Evolutionary conservation across 2,797 vertebrate genomes (phyloP).

Genomic region (Sarcoramphus papa): DNA sequence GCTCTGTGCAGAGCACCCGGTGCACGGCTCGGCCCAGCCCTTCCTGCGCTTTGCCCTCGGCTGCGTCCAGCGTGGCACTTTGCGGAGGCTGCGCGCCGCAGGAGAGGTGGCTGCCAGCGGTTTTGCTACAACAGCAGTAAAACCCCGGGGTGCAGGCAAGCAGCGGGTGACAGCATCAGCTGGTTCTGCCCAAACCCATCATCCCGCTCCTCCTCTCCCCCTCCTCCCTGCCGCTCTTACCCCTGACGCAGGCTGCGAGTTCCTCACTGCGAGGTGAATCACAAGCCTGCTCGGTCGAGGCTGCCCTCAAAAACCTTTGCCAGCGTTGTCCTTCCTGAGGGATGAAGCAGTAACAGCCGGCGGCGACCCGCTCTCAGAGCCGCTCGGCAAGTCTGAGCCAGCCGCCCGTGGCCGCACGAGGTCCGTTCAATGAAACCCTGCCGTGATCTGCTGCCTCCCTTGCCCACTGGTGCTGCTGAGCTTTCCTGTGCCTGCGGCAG

Average conservation of each 20-base stretch:
- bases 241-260: neutral
- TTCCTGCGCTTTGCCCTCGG: neutral
- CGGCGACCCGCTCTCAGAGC: neutral
- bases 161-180: neutral
- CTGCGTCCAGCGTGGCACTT: neutral
- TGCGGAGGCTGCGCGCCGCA: neutral
- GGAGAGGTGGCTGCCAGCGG: neutral
- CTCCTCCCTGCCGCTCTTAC: neutral
- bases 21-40: neutral
- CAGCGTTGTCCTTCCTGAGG: neutral
- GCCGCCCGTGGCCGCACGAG: neutral
- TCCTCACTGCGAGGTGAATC: rapidly evolving
- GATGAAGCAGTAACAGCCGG: neutral
- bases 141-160: neutral
- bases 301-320: neutral
- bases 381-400: neutral
- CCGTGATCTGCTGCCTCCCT: neutral
- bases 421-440: neutral
- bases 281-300: neutral
- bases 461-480: neutral
- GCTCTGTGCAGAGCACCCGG: neutral
- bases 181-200: neutral
- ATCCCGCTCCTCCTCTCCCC: neutral
- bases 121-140: no score
- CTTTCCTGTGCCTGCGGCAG: neutral